Conservation (phyloP, 2,797 vertebrate species). For the Ispidina lecontei region DNA sequence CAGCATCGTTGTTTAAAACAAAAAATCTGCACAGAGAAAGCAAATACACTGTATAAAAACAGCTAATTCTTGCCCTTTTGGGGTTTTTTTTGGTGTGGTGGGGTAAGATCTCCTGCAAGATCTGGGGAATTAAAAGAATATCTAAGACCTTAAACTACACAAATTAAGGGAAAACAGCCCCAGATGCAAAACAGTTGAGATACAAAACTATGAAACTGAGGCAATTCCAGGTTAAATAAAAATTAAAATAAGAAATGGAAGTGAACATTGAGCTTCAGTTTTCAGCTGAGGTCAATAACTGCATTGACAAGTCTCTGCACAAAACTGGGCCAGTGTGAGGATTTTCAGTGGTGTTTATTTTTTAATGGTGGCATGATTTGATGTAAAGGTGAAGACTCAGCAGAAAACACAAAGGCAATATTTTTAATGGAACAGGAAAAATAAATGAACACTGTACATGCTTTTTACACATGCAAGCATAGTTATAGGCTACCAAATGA, state of each 20-base stretch:
- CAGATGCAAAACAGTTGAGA: background rate
- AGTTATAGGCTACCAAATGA: background rate
- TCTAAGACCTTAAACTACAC: background rate
- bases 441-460: background rate
- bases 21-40: constrained; percentile 86
- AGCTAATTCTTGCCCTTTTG: background rate
- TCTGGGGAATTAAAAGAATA: background rate
- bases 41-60: background rate
- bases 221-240: background rate
- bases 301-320: background rate
- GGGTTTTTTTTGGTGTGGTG: no score
- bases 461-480: background rate
- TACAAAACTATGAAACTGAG: background rate
- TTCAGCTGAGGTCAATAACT: background rate
- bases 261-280: background rate
- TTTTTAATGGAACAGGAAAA: background rate
- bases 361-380: background rate
- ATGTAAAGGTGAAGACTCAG: background rate
- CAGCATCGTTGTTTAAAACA: constrained; percentile 95
- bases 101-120: background rate
- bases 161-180: background rate
- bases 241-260: background rate
- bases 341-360: background rate
- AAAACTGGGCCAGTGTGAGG: background rate
- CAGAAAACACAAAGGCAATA: background rate